Evolutionary conservation across 2,797 vertebrate genomes (phyloP).

Genomic region (Thripadectes ignobilis): DNA sequence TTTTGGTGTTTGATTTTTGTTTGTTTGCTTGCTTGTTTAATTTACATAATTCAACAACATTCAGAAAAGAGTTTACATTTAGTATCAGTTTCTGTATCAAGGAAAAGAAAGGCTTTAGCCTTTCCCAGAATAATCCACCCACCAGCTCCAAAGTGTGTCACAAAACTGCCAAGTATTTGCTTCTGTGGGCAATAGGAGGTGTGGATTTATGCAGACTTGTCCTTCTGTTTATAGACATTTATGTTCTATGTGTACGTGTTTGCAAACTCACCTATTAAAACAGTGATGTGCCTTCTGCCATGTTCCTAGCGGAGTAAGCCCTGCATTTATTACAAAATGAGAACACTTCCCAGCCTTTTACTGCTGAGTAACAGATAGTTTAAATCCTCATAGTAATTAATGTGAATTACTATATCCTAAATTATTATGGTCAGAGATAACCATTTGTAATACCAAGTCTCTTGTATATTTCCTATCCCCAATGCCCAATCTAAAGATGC

Average conservation of each 20-base stretch:
- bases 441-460: not conserved
- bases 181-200: not conserved
- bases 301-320: not conserved
- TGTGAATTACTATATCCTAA: not conserved
- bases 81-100: not conserved
- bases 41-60: not conserved
- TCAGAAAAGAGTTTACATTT: not conserved
- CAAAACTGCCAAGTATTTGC: not conserved
- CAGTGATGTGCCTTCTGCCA: not conserved
- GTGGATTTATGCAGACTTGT: not conserved
- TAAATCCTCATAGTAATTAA: not conserved
- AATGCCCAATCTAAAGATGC: not conserved
- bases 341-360: not conserved
- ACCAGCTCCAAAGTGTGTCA: not conserved
- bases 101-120: not conserved
- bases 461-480: not conserved
- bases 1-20: not conserved
- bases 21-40: not conserved
- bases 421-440: not conserved
- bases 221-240: not conserved
- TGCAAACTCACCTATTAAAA: not conserved
- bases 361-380: not conserved
- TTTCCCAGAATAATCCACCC: not conserved
- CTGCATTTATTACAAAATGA: not conserved
- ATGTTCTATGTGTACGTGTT: fast-evolving